These are phyloP conservation scores for Agrilus cyanescens DNA, from an alignment of 2,888 invertebrate species.

Conservation along the genomic window DNA sequence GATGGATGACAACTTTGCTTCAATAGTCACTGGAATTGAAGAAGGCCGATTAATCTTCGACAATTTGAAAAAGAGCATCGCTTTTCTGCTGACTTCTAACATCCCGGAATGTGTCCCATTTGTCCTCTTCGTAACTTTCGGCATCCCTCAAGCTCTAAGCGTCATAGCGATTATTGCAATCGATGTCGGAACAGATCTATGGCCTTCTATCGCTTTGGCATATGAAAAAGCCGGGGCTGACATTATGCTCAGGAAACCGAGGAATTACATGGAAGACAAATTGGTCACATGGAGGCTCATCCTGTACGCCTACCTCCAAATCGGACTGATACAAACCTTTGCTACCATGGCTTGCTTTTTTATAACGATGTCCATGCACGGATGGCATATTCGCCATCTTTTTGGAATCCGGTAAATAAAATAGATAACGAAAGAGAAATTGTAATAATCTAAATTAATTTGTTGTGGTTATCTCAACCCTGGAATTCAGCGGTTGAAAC, in stretches of 20 bases:
- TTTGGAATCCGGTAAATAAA: conserved; percentile 12
- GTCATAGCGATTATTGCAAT: conserved; percentile 49
- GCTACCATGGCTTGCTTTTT: conserved; percentile 72
- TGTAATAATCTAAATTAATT: too few relatives aligned
- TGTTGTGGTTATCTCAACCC: too few relatives aligned
- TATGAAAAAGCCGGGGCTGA: conserved; percentile 67
- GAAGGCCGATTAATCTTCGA: conserved; percentile 73
- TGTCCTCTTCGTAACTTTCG: conserved; percentile 48
- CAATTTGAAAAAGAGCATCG: conserved; percentile 71
- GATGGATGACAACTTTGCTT: conserved; percentile 76
- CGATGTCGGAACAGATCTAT: conserved; percentile 67
- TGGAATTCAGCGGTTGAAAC: too few relatives aligned
- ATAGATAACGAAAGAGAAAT: too few relatives aligned
- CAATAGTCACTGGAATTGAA: conserved; percentile 73
- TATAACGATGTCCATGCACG: conserved; percentile 65
- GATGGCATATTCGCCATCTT: conserved; percentile 58
- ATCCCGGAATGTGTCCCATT: conserved; percentile 75
- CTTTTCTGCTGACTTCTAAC: conserved; percentile 68
- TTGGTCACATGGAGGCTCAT: conserved; percentile 38
- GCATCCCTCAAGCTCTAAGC: conserved; percentile 51
- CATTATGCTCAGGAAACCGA: conserved; percentile 53
- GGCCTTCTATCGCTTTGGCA: conserved; percentile 66
- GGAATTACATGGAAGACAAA: conserved; percentile 40
- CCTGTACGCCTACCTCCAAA: conserved; percentile 61
- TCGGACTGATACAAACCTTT: conserved; percentile 74